Percentiles rank a stretch among this genome's conserved stretches.
phyloP scores from a whole-genome alignment of 1,140 invertebrate genomes.

The Eurosta solidaginis region DNA sequence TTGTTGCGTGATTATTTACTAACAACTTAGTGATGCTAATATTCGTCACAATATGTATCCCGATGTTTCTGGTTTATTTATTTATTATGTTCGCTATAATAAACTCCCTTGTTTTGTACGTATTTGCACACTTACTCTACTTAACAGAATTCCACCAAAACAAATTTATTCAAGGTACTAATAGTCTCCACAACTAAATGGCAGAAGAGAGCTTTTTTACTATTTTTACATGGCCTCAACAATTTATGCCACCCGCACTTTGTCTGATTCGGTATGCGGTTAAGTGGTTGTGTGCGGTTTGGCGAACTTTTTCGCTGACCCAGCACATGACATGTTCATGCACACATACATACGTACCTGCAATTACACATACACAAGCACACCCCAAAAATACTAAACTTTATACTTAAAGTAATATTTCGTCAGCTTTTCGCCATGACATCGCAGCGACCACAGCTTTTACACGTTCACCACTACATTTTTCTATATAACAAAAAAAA shows the following conservation, averaged over 20 bases:
- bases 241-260: neutral
- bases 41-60: no score
- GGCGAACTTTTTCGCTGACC: neutral
- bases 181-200: neutral
- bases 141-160: no score
- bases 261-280: neutral
- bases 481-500: neutral
- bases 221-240: neutral
- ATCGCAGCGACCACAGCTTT: neutral
- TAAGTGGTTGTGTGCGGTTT: neutral
- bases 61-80: no score
- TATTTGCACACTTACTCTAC: no score
- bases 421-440: constrained; percentile 3
- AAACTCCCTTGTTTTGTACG: no score
- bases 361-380: neutral
- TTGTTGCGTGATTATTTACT: no score
- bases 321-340: neutral
- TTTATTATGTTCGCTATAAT: no score
- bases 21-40: no score
- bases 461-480: neutral
- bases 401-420: neutral
- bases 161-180: no score
- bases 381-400: neutral
- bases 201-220: neutral
- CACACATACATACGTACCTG: neutral